These are phyloP conservation scores for Sphaeridia pumilis DNA, from an alignment of 2,888 invertebrate genomes.

Conservation along the genomic window DNA sequence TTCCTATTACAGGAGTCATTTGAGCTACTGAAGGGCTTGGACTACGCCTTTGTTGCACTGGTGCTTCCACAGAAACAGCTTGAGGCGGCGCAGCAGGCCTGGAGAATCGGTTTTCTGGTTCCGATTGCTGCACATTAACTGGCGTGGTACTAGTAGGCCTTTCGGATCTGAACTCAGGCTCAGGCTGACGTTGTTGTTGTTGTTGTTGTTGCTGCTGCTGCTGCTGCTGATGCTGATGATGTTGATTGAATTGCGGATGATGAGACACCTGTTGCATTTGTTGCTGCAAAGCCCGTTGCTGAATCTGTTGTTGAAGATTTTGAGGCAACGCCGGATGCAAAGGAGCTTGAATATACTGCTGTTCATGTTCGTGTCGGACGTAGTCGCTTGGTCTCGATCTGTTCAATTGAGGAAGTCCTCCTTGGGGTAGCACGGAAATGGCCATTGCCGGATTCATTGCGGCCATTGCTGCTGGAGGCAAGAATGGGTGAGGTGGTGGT, in stretches of 20 bases:
- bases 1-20: conserved; percentile 12
- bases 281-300: neutral
- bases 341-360: conserved; percentile 4
- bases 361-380: conserved; percentile 12
- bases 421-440: conserved; percentile 50
- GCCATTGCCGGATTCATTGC: conserved; percentile 53
- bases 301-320: conserved; percentile 4
- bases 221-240: conserved; percentile 8
- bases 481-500: conserved; percentile 38
- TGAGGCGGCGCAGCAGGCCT: neutral
- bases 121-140: too few relatives aligned
- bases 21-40: conserved; percentile 15
- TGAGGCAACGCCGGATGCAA: conserved; percentile 1
- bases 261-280: conserved; percentile 1
- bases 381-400: conserved; percentile 24
- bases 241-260: neutral
- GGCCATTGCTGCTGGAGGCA: conserved; percentile 53
- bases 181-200: conserved; percentile 1
- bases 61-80: too few relatives aligned
- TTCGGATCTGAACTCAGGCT: neutral
- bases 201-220: conserved; percentile 9
- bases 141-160: neutral
- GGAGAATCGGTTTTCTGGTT: too few relatives aligned
- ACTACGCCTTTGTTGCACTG: conserved; percentile 37
- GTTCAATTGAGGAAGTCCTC: conserved; percentile 24